Evolutionary conservation across 1,140 invertebrate genomes (phyloP).

Genomic region (Dreissena polymorpha): DNA sequence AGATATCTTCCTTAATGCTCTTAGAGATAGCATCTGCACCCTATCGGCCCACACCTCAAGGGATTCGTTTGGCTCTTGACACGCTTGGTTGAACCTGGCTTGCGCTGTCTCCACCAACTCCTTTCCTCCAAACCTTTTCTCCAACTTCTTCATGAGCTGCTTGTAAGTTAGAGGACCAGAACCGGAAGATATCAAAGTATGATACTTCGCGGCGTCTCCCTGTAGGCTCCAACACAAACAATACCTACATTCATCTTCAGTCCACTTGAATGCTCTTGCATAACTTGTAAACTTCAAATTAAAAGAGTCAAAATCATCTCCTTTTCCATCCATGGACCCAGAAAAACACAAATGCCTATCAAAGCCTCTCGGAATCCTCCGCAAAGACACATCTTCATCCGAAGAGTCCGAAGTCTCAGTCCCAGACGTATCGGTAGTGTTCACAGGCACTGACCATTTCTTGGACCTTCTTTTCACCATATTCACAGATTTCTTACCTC

Average conservation of each 20-base stretch:
- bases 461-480: neutral
- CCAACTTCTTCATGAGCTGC: conserved; percentile 30
- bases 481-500: neutral
- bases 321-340: conserved; percentile 1
- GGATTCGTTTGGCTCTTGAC: conserved; percentile 39
- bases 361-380: conserved; percentile 16
- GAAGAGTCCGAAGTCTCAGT: neutral
- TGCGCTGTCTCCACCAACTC: conserved; percentile 48
- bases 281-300: conserved; percentile 15
- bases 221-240: conserved; percentile 21
- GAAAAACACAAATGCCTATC: neutral
- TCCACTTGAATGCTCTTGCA: conserved; percentile 5
- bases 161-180: neutral
- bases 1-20: conserved; percentile 45
- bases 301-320: conserved; percentile 13
- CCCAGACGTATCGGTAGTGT: neutral
- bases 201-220: conserved; percentile 3
- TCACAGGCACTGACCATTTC: no score
- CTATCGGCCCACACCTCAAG: conserved; percentile 52
- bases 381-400: neutral
- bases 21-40: conserved; percentile 25
- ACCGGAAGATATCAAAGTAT: conserved; percentile 1
- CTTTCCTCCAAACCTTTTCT: conserved; percentile 37
- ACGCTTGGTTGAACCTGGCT: conserved; percentile 43
- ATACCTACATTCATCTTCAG: conserved; percentile 3